Percentiles rank a stretch among this genome's conserved stretches.
These are phyloP conservation scores for Agrotis puta DNA, from an alignment of 2,888 invertebrate species.

Conservation along the genomic window DNA sequence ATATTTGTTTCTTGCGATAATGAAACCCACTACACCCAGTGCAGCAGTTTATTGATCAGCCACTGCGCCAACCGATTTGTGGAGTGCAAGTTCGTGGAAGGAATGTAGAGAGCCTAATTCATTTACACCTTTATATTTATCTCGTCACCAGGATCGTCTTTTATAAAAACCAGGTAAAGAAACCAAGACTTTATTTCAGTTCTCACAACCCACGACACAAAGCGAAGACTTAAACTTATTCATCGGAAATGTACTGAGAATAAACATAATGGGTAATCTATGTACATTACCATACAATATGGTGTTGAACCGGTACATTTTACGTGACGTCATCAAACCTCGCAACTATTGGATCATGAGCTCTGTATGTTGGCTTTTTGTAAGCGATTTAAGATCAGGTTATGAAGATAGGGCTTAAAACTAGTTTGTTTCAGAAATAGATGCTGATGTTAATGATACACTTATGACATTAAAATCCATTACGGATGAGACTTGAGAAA, in stretches of 20 bases:
- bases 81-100: background rate
- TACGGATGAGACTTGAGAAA: background rate
- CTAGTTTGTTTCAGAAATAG: background rate
- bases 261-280: slow-evolving; percentile 46
- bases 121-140: background rate
- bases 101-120: too few species aligned
- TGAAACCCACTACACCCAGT: too few species aligned
- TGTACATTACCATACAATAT: slow-evolving; percentile 62
- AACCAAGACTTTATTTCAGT: too few species aligned
- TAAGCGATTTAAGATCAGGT: background rate
- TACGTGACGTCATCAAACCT: slow-evolving; percentile 36
- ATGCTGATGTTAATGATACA: background rate
- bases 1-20: too few species aligned
- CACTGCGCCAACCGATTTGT: too few species aligned
- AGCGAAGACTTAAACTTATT: slow-evolving; percentile 27
- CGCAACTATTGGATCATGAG: slow-evolving; percentile 11
- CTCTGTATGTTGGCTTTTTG: background rate
- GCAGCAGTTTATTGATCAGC: too few species aligned
- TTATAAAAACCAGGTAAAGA: background rate
- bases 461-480: too few species aligned
- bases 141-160: background rate
- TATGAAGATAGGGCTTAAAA: background rate
- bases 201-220: background rate
- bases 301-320: slow-evolving; percentile 42
- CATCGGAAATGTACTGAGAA: slow-evolving; percentile 38